Evolutionary conservation across 35 echinoderm and acorn worm species (phyloP).

Genomic region (Heliocidaris tuberculata): DNA sequence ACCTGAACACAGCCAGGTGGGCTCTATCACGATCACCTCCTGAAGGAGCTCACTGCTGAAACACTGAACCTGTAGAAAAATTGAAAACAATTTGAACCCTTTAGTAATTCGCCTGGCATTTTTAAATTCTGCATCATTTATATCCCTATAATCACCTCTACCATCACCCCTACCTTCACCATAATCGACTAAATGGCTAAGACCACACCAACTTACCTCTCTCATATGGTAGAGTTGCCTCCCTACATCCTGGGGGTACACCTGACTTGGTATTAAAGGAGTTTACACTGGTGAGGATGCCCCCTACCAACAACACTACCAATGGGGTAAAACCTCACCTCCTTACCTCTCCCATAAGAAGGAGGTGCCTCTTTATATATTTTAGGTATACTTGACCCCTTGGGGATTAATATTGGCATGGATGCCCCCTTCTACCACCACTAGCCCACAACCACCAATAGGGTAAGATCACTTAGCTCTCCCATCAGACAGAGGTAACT

Average conservation of each 20-base stretch:
- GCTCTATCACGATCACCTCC: constrained; percentile 90
- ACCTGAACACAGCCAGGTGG: constrained; percentile 80
- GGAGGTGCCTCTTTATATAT: not conserved
- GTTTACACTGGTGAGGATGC: no score
- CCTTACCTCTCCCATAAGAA: not conserved
- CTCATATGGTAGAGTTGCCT: not conserved
- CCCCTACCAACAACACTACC: no score
- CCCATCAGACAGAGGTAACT: no score
- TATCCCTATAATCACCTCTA: no score
- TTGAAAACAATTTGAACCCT: not conserved
- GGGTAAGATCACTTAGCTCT: no score
- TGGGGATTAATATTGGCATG: not conserved
- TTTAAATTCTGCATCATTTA: not conserved
- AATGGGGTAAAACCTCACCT: not conserved
- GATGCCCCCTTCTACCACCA: no score
- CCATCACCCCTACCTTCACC: no score
- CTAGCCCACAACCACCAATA: no score
- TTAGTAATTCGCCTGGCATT: not conserved
- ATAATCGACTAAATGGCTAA: not conserved
- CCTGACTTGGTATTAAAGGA: not conserved
- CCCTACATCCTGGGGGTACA: not conserved
- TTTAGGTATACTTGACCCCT: not conserved
- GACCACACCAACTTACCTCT: not conserved
- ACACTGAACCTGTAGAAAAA: constrained; percentile 84
- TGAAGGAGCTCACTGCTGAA: constrained; percentile 91